Conservation (phyloP, 2,113 vertebrate species). For the Laticauda colubrina region DNA sequence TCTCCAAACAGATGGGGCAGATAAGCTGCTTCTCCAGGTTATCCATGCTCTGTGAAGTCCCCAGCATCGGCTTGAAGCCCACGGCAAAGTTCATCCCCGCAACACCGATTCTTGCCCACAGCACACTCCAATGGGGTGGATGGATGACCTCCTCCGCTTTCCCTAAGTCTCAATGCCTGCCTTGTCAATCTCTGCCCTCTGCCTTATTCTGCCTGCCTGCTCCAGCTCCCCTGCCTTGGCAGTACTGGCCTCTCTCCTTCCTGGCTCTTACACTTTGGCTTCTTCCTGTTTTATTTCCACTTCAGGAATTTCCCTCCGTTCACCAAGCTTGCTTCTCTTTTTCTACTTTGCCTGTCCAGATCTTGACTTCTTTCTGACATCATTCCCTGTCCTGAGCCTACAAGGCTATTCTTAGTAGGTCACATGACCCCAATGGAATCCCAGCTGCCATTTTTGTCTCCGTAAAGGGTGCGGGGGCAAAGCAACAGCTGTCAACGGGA, state of each 20-base stretch:
- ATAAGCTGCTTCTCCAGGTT: slow-evolving; percentile 84
- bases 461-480: slow-evolving; percentile 22
- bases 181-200: background rate
- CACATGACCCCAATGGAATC: slow-evolving; percentile 49
- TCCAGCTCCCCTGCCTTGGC: background rate
- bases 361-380: background rate
- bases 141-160: slow-evolving; percentile 6
- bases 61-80: slow-evolving; percentile 77
- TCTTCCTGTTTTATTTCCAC: background rate
- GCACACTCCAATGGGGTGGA: background rate
- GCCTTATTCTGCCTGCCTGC: background rate
- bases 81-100: slow-evolving; percentile 83
- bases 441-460: slow-evolving; percentile 69
- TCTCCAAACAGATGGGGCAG: slow-evolving; percentile 80
- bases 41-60: slow-evolving; percentile 79
- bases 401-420: slow-evolving; percentile 58
- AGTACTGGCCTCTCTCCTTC: background rate
- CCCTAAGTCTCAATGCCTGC: background rate
- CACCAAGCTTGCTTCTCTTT: background rate
- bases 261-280: too few relatives aligned
- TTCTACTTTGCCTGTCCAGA: background rate
- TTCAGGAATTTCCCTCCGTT: background rate
- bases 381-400: background rate
- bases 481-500: slow-evolving; percentile 68
- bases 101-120: background rate